A percentile compares a stretch with the other conserved stretches of the same genome.
Evolutionary conservation across 2,888 invertebrate species (phyloP).

Genomic region (Cistogaster globosa): DNA sequence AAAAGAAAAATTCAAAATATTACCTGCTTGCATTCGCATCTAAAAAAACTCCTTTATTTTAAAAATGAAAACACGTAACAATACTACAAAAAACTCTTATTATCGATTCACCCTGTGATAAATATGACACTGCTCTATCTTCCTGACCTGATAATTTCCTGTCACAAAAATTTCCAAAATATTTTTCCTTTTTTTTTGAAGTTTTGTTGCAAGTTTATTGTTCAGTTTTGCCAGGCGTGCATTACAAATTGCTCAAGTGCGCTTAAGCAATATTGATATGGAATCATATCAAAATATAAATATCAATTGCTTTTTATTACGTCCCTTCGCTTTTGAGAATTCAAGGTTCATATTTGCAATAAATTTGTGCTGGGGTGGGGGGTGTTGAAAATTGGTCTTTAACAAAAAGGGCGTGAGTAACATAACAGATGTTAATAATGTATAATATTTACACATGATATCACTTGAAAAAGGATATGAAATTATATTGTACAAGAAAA

Average conservation of each 20-base stretch:
- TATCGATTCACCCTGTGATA: not conserved
- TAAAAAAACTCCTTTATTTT: no score
- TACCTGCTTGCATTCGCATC: no score
- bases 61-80: no score
- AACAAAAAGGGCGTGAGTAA: conserved; percentile 63
- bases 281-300: conserved; percentile 55
- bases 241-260: conserved; percentile 78
- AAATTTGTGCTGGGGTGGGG: not conserved
- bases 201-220: conserved; percentile 9
- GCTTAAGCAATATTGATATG: conserved; percentile 60
- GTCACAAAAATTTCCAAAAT: conserved; percentile 30
- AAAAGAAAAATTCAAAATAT: no score
- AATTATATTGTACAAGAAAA: conserved; percentile 39
- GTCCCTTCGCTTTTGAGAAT: not conserved
- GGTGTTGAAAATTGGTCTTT: conserved; percentile 23
- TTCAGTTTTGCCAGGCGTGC: conserved; percentile 72
- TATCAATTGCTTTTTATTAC: conserved; percentile 55
- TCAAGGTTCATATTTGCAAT: not conserved
- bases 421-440: conserved; percentile 67
- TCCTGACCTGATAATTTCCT: conserved; percentile 13
- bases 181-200: not conserved
- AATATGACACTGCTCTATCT: conserved; percentile 19
- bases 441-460: conserved; percentile 66
- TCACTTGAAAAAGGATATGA: conserved; percentile 60
- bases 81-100: not conserved